Evolutionary conservation across 2,888 invertebrate genomes (phyloP).

Genomic region (Ligdia adustata): DNA sequence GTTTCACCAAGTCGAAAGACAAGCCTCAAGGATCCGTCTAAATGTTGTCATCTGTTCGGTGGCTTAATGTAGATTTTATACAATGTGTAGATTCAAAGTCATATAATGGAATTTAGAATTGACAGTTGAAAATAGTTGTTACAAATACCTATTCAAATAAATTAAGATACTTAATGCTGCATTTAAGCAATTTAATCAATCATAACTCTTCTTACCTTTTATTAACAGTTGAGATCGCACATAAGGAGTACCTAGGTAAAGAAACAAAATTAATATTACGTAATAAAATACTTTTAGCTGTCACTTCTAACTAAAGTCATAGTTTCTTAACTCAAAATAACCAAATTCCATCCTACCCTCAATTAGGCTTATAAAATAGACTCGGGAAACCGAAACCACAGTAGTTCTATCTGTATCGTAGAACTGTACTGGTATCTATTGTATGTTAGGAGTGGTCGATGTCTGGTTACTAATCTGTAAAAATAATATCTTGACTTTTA

Average conservation of each 20-base stretch:
- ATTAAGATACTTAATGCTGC: too few species aligned
- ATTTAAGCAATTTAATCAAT: too few species aligned
- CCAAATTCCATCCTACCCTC: constrained; percentile 32
- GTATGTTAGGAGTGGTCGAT: constrained; percentile 34
- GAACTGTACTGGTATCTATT: constrained; percentile 29
- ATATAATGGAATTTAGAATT: too few species aligned
- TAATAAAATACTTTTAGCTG: too few species aligned
- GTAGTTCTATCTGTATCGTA: constrained; percentile 27
- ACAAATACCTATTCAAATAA: too few species aligned
- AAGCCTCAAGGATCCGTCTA: constrained; percentile 32
- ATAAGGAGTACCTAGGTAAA: too few species aligned
- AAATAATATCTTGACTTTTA: constrained; percentile 7
- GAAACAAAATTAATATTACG: too few species aligned
- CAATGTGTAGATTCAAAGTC: too few species aligned
- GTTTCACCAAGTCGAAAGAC: constrained; percentile 30
- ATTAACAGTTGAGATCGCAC: too few species aligned
- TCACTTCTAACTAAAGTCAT: not conserved
- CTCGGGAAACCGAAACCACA: constrained; percentile 23
- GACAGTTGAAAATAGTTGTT: constrained; percentile 1
- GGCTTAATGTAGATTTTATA: constrained; percentile 30
- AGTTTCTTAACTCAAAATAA: not conserved
- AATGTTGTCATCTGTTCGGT: constrained; percentile 24
- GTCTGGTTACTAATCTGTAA: constrained; percentile 28
- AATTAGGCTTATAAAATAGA: constrained; percentile 17
- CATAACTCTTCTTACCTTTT: too few species aligned